phyloP scores from a whole-genome alignment of 2,113 vertebrate species.

The Lophura nycthemera region DNA sequence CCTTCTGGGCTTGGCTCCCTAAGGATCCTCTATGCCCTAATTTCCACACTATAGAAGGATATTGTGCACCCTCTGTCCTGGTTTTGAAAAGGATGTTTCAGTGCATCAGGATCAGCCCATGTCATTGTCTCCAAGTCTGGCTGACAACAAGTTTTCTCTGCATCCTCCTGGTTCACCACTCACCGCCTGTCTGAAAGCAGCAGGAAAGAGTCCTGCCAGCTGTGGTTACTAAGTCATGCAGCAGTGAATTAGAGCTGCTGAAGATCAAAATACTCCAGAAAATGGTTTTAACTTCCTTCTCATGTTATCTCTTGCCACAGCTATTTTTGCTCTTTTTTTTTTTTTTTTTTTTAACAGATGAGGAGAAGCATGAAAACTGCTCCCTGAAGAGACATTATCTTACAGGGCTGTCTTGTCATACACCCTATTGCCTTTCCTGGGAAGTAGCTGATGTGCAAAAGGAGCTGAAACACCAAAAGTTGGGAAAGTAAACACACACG shows the following conservation, averaged over 20 bases:
- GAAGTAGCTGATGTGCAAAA: background rate
- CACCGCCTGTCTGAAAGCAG: fast-evolving
- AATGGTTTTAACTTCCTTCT: slow-evolving; percentile 1
- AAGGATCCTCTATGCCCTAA: background rate
- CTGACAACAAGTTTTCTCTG: background rate
- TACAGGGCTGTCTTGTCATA: background rate
- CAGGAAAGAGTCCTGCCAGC: background rate
- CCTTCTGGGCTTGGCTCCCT: background rate
- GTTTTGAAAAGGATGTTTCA: background rate
- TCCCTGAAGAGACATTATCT: background rate
- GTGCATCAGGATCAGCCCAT: background rate
- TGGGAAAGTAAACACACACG: background rate
- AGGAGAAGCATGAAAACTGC: background rate
- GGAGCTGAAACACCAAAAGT: background rate
- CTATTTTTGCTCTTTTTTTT: background rate
- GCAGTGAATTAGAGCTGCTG: background rate
- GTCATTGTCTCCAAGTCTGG: background rate
- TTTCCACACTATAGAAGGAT: background rate
- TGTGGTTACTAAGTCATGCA: background rate
- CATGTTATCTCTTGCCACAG: background rate
- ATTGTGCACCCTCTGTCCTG: background rate
- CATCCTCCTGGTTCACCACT: background rate
- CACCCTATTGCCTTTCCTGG: background rate
- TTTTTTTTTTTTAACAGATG: background rate
- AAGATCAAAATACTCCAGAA: background rate